Percentiles rank a stretch among this genome's conserved stretches.
These are phyloP conservation scores for Melangyna quadrimaculata DNA, from an alignment of 2,888 invertebrate species.

Conservation along the genomic window DNA sequence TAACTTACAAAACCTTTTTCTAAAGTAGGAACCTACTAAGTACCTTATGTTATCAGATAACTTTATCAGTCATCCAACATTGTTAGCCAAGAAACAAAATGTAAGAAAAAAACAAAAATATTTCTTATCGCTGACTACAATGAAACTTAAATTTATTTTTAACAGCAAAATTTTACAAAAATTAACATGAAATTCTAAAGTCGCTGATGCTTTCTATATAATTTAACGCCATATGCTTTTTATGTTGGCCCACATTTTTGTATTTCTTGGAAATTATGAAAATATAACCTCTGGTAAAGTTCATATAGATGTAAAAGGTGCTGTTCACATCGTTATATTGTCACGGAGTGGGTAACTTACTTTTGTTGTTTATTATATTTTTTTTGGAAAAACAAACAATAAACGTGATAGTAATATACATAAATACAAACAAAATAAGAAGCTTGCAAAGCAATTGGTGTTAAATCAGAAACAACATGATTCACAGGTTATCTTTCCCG, in stretches of 20 bases:
- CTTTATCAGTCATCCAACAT: neutral
- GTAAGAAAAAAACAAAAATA: neutral
- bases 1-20: neutral
- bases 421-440: neutral
- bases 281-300: slow-evolving; percentile 3
- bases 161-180: neutral
- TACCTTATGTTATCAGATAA: neutral
- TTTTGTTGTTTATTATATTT: neutral
- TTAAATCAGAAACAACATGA: slow-evolving; percentile 6
- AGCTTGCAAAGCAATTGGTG: slow-evolving; percentile 9
- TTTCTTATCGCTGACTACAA: neutral
- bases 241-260: neutral
- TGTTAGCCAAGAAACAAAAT: neutral
- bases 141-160: neutral
- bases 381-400: neutral
- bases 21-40: too few relatives aligned
- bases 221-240: neutral
- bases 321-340: slow-evolving; percentile 19
- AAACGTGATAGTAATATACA: slow-evolving; percentile 1
- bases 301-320: slow-evolving; percentile 25
- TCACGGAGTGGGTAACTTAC: slow-evolving; percentile 15
- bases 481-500: neutral
- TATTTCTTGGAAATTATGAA: slow-evolving; percentile 38
- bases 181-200: neutral
- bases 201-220: neutral